Evolutionary conservation across 1,140 invertebrate species (phyloP).

Genomic region (Sipha flava): DNA sequence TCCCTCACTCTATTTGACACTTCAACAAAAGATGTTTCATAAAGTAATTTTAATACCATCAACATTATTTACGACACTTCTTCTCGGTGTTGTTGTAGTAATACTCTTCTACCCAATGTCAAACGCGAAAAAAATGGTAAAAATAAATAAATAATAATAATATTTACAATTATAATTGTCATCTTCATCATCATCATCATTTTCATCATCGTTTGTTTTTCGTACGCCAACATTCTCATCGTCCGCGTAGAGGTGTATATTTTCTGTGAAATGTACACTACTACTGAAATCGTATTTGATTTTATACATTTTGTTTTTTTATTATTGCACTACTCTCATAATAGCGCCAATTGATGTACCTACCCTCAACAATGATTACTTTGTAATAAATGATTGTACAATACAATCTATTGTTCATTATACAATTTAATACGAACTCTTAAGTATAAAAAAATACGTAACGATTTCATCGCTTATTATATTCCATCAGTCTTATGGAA

Average conservation of each 20-base stretch:
- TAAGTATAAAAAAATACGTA: no score
- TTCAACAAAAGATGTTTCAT: background rate
- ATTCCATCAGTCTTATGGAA: no score
- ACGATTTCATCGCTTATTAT: no score
- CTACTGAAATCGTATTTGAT: background rate
- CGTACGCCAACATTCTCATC: background rate
- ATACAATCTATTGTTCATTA: background rate
- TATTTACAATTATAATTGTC: background rate
- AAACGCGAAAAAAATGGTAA: background rate
- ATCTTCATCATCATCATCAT: background rate
- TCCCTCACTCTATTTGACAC: background rate
- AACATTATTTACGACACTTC: background rate
- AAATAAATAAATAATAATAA: background rate
- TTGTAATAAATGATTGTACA: background rate
- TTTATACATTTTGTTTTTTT: background rate
- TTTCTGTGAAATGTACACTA: background rate
- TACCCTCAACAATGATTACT: background rate
- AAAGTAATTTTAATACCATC: constrained; percentile 11
- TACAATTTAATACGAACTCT: no score
- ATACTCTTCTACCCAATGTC: background rate
- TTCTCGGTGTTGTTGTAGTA: background rate
- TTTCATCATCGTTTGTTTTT: background rate
- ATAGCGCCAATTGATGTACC: background rate
- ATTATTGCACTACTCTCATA: background rate
- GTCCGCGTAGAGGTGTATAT: no score